Percentiles rank a stretch among this genome's conserved stretches.
Conservation (phyloP, 2,113 vertebrate species). For the Picathartes gymnocephalus region DNA sequence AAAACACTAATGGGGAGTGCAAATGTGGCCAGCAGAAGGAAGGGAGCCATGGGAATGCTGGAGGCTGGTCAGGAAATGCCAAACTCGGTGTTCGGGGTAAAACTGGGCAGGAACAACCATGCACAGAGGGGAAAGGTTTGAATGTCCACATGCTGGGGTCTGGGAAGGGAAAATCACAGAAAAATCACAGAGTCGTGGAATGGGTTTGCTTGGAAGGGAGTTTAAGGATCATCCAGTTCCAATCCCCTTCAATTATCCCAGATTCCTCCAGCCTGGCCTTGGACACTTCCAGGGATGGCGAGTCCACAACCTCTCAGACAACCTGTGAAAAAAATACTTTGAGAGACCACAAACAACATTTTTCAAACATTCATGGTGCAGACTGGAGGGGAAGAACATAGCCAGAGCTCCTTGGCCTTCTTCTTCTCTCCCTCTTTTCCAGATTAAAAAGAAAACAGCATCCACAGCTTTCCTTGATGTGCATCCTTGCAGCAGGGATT, state of each 20-base stretch:
- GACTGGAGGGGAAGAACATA: not conserved
- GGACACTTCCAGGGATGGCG: not conserved
- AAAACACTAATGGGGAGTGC: not conserved
- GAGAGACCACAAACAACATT: not conserved
- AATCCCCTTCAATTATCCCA: too few species aligned
- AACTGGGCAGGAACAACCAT: rapidly evolving
- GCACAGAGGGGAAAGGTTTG: not conserved
- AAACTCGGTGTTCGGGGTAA: not conserved
- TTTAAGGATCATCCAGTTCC: not conserved
- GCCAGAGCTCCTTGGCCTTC: not conserved
- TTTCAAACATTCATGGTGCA: too few species aligned
- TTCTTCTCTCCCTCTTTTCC: not conserved
- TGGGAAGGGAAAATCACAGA: not conserved
- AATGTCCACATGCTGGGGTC: not conserved
- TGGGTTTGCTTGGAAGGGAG: not conserved
- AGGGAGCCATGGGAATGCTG: not conserved
- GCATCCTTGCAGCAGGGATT: not conserved
- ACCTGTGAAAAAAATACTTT: not conserved
- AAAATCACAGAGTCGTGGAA: not conserved
- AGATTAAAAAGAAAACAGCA: not conserved
- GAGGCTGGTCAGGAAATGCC: not conserved
- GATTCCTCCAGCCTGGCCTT: not conserved
- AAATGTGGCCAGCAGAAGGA: not conserved
- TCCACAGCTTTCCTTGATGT: not conserved
- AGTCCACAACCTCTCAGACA: rapidly evolving